These are phyloP conservation scores for Lichenostomus cassidix DNA, from an alignment of 2,113 vertebrate genomes.

Conservation along the genomic window DNA sequence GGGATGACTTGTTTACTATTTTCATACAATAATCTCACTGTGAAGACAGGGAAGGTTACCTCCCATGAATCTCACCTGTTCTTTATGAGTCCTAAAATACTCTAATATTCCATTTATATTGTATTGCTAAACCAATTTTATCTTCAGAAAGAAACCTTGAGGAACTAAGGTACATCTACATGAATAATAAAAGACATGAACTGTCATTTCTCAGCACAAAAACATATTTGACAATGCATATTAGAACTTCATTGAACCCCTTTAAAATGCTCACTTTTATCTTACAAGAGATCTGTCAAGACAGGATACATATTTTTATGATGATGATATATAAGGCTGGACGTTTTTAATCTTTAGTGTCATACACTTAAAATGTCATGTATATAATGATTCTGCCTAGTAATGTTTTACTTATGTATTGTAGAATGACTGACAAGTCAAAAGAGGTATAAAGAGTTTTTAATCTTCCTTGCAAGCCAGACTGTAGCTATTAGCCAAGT, in stretches of 20 bases:
- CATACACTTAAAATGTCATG: not conserved
- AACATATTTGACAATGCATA: not conserved
- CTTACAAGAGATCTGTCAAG: not conserved
- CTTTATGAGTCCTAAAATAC: not conserved
- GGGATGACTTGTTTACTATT: accelerated
- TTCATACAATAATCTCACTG: not conserved
- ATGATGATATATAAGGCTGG: not conserved
- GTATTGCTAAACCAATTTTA: not conserved
- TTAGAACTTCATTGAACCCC: not conserved
- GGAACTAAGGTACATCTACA: not conserved
- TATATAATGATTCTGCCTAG: not conserved
- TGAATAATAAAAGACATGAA: not conserved
- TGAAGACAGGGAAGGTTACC: not conserved
- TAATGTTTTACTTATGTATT: not conserved
- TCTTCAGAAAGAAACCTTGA: not conserved
- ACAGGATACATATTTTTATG: not conserved
- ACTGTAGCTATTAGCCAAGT: not conserved
- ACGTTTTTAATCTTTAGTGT: not conserved
- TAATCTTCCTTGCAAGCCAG: not conserved
- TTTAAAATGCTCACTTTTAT: not conserved
- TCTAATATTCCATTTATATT: not conserved
- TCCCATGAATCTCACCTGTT: not conserved
- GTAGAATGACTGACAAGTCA: not conserved
- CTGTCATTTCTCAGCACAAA: not conserved
- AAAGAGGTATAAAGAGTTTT: not conserved